Evolutionary conservation across 2,888 invertebrate genomes (phyloP).

Genomic region (Meloe dianella): DNA sequence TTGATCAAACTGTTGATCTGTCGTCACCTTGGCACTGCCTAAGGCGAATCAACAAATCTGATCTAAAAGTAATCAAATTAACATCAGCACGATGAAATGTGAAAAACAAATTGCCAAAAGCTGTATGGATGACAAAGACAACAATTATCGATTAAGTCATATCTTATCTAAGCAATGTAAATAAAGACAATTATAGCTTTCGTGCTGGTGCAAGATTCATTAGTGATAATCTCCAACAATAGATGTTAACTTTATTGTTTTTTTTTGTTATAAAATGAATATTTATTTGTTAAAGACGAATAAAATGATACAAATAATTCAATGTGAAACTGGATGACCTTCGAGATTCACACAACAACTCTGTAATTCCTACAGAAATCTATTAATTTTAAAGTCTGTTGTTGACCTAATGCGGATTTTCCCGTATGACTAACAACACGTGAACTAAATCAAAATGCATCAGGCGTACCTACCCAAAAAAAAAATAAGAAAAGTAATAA

Average conservation of each 20-base stretch:
- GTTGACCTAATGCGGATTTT: conserved; percentile 31
- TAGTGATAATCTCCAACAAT: neutral
- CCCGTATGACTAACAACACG: conserved; percentile 26
- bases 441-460: conserved; percentile 21
- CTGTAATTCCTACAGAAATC: neutral
- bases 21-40: neutral
- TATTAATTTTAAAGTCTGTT: conserved; percentile 4
- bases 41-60: neutral
- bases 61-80: neutral
- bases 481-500: neutral
- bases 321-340: neutral
- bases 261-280: neutral
- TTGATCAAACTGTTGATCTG: conserved; percentile 20
- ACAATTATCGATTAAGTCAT: conserved; percentile 3
- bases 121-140: neutral
- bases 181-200: neutral
- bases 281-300: neutral
- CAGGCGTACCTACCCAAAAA: neutral
- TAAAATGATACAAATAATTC: conserved; percentile 7
- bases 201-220: neutral
- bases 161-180: neutral
- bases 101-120: neutral
- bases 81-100: neutral
- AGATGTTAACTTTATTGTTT: neutral
- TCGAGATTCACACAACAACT: conserved; percentile 5